These are phyloP conservation scores for Pocota personata DNA, from an alignment of 2,888 invertebrate species.

Conservation along the genomic window DNA sequence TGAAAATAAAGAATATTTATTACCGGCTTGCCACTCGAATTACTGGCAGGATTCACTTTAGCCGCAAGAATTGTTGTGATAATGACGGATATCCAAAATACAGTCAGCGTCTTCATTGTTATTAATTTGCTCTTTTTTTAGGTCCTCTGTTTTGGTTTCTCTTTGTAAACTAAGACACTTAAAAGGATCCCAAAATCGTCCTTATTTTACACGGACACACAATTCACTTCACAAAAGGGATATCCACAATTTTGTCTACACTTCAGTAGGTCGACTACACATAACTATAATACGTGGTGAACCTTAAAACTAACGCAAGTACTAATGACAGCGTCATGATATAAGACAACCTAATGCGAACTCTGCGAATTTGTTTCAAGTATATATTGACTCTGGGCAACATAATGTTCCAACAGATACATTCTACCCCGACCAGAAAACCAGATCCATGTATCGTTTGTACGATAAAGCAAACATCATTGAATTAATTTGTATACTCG, in stretches of 20 bases:
- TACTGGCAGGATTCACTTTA: slow-evolving; percentile 78
- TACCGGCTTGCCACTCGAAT: slow-evolving; percentile 80
- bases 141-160: slow-evolving; percentile 43
- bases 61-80: slow-evolving; percentile 67
- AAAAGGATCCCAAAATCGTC: not conserved
- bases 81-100: slow-evolving; percentile 76
- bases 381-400: slow-evolving; percentile 80
- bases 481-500: slow-evolving; percentile 66
- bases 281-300: slow-evolving; percentile 39
- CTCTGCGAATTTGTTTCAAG: slow-evolving; percentile 80
- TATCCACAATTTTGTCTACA: slow-evolving; percentile 2
- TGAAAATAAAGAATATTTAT: slow-evolving; percentile 57
- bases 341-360: slow-evolving; percentile 82
- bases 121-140: slow-evolving; percentile 1
- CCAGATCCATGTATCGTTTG: slow-evolving; percentile 36
- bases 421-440: slow-evolving; percentile 57
- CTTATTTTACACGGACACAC: slow-evolving; percentile 1
- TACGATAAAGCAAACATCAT: slow-evolving; percentile 43
- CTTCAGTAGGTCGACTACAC: not conserved
- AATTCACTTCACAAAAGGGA: slow-evolving; percentile 7
- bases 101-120: slow-evolving; percentile 77
- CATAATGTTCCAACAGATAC: slow-evolving; percentile 30
- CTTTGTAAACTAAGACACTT: not conserved
- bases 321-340: slow-evolving; percentile 81
- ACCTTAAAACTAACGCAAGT: slow-evolving; percentile 54